Conservation (phyloP, 1,140 invertebrate genomes). For the Pseudomyrmex flavicornis region DNA sequence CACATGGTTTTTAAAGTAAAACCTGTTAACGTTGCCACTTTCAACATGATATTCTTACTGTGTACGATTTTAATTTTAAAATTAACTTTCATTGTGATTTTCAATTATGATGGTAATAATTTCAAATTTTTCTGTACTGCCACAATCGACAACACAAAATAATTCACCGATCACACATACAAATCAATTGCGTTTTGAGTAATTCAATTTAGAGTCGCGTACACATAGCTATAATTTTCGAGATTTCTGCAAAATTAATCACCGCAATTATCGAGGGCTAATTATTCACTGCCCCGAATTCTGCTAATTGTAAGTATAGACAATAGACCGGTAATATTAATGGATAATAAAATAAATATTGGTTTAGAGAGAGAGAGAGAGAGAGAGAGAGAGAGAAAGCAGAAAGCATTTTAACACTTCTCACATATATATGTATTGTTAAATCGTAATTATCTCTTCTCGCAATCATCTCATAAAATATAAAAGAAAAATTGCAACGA, state of each 20-base stretch:
- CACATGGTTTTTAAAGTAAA: background rate
- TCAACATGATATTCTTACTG: no score
- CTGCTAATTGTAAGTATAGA: conserved; percentile 6
- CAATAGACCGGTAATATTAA: background rate
- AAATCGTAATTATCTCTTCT: background rate
- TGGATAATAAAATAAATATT: conserved; percentile 15
- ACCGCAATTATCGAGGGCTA: conserved; percentile 21
- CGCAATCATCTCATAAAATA: background rate
- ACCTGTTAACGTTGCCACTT: no score
- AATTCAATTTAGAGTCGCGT: background rate
- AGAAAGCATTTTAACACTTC: no score
- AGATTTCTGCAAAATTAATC: conserved; percentile 30
- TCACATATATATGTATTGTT: no score
- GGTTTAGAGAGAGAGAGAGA: background rate
- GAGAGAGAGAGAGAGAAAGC: no score
- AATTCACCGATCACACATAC: background rate
- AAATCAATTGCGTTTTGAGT: conserved; percentile 1
- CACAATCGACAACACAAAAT: background rate
- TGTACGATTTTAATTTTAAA: no score
- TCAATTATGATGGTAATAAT: no score
- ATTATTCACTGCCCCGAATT: conserved; percentile 3
- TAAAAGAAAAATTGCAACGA: background rate
- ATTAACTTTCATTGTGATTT: no score
- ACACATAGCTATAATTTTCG: conserved; percentile 2
- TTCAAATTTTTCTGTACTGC: background rate